Evolutionary conservation across 92 coral and sea anemone genomes (phyloP).

Genomic region (Epizoanthus fatuus): DNA sequence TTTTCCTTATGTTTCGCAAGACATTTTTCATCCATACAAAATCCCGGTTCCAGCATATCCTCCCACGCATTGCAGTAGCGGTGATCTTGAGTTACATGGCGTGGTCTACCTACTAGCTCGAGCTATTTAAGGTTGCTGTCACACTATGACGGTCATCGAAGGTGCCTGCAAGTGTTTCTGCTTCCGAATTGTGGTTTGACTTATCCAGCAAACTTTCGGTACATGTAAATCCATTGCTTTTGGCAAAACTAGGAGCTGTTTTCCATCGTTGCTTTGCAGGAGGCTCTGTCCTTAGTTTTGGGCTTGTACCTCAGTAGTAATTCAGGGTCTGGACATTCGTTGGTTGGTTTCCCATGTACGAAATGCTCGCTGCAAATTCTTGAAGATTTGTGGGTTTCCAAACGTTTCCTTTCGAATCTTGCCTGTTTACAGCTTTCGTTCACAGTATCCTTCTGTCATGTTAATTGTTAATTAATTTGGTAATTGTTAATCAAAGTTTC

Average conservation of each 20-base stretch:
- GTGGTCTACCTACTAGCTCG: not conserved
- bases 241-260: not conserved
- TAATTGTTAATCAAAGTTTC: no score
- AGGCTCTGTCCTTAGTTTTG: not conserved
- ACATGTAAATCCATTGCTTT: not conserved
- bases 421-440: conserved; percentile 50
- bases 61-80: no score
- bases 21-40: conserved; percentile 15
- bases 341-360: conserved; percentile 35
- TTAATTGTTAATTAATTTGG: no score
- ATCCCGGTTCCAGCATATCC: conserved; percentile 5
- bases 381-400: conserved; percentile 37
- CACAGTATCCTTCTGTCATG: no score
- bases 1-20: conserved; percentile 1
- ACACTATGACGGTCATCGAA: not conserved
- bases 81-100: not conserved
- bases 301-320: not conserved
- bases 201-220: not conserved
- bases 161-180: not conserved
- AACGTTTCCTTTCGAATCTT: conserved; percentile 13
- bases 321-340: conserved; percentile 44
- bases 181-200: not conserved
- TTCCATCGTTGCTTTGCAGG: conserved; percentile 2
- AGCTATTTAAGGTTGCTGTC: no score
- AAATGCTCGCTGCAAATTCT: conserved; percentile 48